Evolutionary conservation across 1,140 invertebrate genomes (phyloP).

Genomic region (Drosophila repletoides): DNA sequence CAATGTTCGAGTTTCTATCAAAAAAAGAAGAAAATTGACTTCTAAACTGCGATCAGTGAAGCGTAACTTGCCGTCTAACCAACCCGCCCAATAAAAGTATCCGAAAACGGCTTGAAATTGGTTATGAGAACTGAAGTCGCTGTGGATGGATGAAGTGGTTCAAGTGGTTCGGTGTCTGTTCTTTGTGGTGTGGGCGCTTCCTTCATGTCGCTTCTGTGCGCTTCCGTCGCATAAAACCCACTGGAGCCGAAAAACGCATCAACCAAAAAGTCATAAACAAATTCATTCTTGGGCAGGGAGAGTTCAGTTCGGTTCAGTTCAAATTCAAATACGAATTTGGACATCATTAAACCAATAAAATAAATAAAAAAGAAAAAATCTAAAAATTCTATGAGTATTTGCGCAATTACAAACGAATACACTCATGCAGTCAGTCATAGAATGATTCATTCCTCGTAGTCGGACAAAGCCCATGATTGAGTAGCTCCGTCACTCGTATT

Average conservation of each 20-base stretch:
- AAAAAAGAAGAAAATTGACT: no score
- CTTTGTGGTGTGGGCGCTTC: constrained; percentile 37
- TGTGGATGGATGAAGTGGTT: constrained; percentile 21
- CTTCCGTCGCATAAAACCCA: constrained; percentile 73
- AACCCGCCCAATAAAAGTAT: constrained; percentile 53
- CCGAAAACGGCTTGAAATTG: constrained; percentile 63
- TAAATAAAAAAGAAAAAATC: no score
- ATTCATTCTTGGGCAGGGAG: constrained; percentile 29
- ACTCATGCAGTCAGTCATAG: background rate
- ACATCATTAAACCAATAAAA: background rate
- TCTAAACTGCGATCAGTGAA: constrained; percentile 35
- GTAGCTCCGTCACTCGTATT: constrained; percentile 6
- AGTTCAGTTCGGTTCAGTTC: no score
- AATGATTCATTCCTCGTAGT: constrained; percentile 16
- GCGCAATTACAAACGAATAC: constrained; percentile 22
- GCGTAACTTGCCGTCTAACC: constrained; percentile 60
- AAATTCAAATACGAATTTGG: background rate
- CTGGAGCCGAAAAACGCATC: constrained; percentile 73
- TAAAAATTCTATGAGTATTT: constrained; percentile 11
- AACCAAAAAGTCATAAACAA: constrained; percentile 48
- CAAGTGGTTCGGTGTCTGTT: constrained; percentile 30
- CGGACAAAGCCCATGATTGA: constrained; percentile 10
- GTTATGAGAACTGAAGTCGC: constrained; percentile 55
- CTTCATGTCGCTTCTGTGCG: constrained; percentile 35
- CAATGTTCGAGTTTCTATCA: background rate